Evolutionary conservation across 2,113 vertebrate species (phyloP), one percentile per base, ranked within the genome.

Genomic region (Oreotragus oreotragus): DNA sequence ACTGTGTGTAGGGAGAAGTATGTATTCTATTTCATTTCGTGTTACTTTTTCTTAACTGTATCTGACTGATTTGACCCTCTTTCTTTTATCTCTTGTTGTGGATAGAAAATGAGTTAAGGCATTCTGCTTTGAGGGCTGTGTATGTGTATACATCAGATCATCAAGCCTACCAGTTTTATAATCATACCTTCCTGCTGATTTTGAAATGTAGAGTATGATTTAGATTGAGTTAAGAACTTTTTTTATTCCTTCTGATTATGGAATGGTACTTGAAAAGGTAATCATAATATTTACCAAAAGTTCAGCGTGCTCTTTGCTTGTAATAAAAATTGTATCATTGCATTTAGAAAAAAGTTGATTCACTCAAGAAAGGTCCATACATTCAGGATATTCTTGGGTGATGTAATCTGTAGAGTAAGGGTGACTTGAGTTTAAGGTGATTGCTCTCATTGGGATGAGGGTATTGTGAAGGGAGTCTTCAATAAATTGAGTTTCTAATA

Each of bases 191-290:
- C 45, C 64, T 90, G 30, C 47, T 93, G 33, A 81, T 76, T 91
- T 94, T 77, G 47, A 94, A 93, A 55, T 76, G 64, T 53, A 47
- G 7, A 93, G 43, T 90, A 28, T 92, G 28, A 83, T 84, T 87
- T 87, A 90, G 47, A 45, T 86, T 80, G 81, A 86, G 2, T 86
- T 81, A 70, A 33, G 49, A 85, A 80, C 49, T 55, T 94, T 43
- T 28, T 47, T 9, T 27, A 45, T 86, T 90, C n/a, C 33, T 95
- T 96, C n/a, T 97, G 45, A n/a, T 90, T 88, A 60, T 93, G 57
- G 25, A 64, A 73, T 90, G 19, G 51, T 87, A 49, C 83, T 96
- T 94, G 33, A 33, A 90, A 94, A 92, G 79, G 2, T 90, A 92
- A 47, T 92, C 62, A 79, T 92, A 77, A 57, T 81, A 76, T 84